phyloP scores from a whole-genome alignment of 2,797 vertebrate species.

The Arctocebus calabarensis region DNA sequence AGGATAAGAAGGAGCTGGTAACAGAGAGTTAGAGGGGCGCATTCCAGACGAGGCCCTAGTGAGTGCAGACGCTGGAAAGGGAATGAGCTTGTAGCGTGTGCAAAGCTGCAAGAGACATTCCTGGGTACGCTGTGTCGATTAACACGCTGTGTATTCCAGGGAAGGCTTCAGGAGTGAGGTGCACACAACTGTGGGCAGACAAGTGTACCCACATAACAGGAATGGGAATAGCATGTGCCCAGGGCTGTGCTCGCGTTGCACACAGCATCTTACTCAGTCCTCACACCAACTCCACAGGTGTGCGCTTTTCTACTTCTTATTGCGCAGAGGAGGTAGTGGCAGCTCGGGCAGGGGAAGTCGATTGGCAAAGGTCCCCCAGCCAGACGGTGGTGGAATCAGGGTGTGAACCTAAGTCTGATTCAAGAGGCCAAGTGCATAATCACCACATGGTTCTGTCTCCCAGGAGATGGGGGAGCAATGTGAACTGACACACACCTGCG shows the following conservation, averaged over 20 bases:
- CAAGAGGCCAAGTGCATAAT: background rate
- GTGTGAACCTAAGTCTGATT: constrained; percentile 4
- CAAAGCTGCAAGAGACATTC: background rate
- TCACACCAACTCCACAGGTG: background rate
- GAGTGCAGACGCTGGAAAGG: background rate
- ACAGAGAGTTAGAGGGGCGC: background rate
- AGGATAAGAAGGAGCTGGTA: background rate
- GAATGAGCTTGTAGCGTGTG: background rate
- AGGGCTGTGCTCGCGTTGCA: background rate
- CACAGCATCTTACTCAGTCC: background rate
- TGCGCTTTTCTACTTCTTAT: background rate
- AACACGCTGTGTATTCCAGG: background rate
- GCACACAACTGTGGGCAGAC: background rate
- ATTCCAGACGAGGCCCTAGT: background rate
- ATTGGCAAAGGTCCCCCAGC: background rate
- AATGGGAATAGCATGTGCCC: background rate
- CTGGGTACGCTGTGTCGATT: too few species aligned
- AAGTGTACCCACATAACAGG: rapidly evolving
- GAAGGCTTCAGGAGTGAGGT: background rate
- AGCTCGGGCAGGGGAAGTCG: background rate
- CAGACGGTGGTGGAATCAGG: background rate
- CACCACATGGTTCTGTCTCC: background rate
- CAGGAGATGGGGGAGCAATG: background rate
- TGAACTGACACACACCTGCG: background rate
- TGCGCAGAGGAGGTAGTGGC: background rate